Percentiles rank a stretch among this genome's conserved stretches.
Conservation (phyloP, 2,113 vertebrate genomes). For the Heterotis niloticus region DNA sequence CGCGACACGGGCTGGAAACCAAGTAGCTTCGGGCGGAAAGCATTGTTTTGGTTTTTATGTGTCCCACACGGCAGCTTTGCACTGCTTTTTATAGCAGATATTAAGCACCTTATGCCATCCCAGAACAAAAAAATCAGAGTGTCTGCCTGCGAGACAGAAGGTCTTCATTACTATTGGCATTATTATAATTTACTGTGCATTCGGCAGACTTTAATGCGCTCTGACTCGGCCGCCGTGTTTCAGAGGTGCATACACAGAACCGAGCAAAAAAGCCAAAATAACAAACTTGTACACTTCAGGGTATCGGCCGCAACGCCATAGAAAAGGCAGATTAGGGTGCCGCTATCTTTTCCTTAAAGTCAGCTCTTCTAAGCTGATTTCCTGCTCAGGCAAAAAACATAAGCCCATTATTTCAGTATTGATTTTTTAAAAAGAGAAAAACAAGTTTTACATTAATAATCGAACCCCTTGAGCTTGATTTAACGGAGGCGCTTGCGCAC, state of each 20-base stretch:
- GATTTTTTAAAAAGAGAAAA: not conserved
- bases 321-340: not conserved
- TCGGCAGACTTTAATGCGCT: conserved; percentile 6
- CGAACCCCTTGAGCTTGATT: not conserved
- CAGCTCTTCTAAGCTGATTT: not conserved
- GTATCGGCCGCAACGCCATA: not conserved
- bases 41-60: conserved; percentile 5
- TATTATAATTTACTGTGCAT: conserved; percentile 23
- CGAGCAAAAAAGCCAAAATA: not conserved
- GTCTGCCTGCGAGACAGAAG: not conserved
- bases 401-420: not conserved
- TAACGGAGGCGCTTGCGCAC: not conserved
- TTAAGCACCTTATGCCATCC: conserved; percentile 20
- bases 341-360: not conserved
- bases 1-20: not conserved
- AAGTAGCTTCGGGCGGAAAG: not conserved
- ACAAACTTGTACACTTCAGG: not conserved
- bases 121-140: not conserved
- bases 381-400: too few relatives aligned
- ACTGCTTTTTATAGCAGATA: conserved; percentile 18
- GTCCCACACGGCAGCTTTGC: conserved; percentile 8
- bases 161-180: conserved; percentile 16
- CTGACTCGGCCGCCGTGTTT: not conserved
- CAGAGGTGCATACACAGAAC: not conserved
- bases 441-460: not conserved